Evolutionary conservation across 1,140 invertebrate genomes (phyloP), one percentile per base, ranked within the genome.

Genomic region (Mesaphorura yosii): DNA sequence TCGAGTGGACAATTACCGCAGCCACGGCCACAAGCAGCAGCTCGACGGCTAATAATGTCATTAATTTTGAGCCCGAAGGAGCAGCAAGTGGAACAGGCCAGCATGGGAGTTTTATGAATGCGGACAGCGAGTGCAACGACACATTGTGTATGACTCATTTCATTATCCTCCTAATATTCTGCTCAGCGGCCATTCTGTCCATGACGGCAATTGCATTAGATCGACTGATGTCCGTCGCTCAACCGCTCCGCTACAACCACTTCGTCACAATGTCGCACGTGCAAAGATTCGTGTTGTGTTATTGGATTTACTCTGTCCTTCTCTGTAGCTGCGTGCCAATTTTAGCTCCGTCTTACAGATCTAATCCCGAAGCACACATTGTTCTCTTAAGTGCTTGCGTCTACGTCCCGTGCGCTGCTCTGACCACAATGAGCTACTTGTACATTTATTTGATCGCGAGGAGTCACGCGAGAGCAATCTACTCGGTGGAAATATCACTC

Each of bases 391-490:
- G 15, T 15, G 19, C 59, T 25, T 62, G 53, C 34, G 55, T 67
- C 1, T 79, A 76, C 68, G 73, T 73, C 17, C 78, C 78, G 4
- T 75, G 76, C 57, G 70, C 73, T 0, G 50, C 76, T 2, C 67
- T 77, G 25, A 67, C 79, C 14, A 64, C 80, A n/a, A 69, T 73
- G 14, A 81, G 78, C 62, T 82, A 82, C 66, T 73, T 72, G 56
- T 79, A 80, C 63, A 78, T 82, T 51, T 82, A 80, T 63, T 67
- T 76, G 37, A 74, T 82, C 17, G 80, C 80, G 4, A 67, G 79
- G 17, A 66, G 75, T 53, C 79, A 82, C 59, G 78, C 78, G 5
- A 67, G 76, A 27, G 79, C 79, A 2, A 82, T 82, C 54, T 78
- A 77, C 51, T 77, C 77, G 17, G 76, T 80, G 19, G 77, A 81